phyloP scores from a whole-genome alignment of 2,797 vertebrate genomes.

The Smutsia gigantea region DNA sequence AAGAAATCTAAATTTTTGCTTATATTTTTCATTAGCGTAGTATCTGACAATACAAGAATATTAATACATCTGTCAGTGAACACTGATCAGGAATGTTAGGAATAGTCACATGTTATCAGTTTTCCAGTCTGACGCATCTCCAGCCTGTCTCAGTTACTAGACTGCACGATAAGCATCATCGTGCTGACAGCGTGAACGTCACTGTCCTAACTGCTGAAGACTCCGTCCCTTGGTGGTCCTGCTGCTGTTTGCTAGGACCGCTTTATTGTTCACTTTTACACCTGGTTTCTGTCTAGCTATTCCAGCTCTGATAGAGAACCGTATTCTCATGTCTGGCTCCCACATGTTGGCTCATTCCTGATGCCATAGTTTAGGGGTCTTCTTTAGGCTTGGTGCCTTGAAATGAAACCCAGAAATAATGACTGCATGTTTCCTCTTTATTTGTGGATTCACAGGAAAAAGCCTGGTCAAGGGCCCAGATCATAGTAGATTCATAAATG shows the following conservation, averaged over 20 bases:
- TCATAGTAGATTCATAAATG: not conserved
- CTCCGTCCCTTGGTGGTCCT: not conserved
- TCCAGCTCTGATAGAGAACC: not conserved
- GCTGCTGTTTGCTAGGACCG: not conserved
- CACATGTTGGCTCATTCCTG: not conserved
- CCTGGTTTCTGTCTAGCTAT: not conserved
- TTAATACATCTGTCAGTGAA: no score
- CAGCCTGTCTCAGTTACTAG: rapidly evolving
- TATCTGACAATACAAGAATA: not conserved
- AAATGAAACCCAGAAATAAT: not conserved
- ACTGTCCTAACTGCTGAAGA: not conserved
- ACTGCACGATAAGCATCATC: no score
- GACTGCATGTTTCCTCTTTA: not conserved
- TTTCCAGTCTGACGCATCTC: not conserved
- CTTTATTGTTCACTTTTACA: not conserved
- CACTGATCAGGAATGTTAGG: not conserved
- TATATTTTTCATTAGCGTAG: not conserved
- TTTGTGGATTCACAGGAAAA: not conserved
- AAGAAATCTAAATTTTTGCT: not conserved
- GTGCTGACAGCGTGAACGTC: rapidly evolving
- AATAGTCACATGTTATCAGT: not conserved
- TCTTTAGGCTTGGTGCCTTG: not conserved
- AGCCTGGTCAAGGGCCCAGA: not conserved
- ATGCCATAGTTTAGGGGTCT: not conserved
- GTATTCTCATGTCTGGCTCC: not conserved